Conservation (phyloP, 2,797 vertebrate genomes). For the Halcyon chelicuti region DNA sequence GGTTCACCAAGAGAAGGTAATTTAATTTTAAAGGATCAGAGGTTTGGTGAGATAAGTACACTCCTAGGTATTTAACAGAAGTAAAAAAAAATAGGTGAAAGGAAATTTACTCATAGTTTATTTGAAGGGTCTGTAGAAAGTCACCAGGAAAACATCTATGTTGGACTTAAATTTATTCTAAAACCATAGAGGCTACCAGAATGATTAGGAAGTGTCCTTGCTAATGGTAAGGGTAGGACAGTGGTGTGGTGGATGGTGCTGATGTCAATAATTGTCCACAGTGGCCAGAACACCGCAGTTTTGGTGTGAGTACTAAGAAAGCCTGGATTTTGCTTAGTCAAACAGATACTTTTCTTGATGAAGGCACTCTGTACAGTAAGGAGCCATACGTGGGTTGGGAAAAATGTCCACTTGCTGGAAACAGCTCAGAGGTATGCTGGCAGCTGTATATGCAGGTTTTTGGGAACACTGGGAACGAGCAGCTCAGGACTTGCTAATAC, state of each 20-base stretch:
- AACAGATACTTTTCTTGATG: not conserved
- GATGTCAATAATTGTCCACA: not conserved
- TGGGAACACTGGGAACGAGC: not conserved
- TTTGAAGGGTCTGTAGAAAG: not conserved
- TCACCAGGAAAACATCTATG: not conserved
- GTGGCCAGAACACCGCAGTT: not conserved
- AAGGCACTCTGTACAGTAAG: not conserved
- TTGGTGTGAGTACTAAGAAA: accelerated
- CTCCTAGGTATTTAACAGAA: not conserved
- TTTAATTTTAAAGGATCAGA: constrained; percentile 53
- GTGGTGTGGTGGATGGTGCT: accelerated
- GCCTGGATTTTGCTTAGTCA: not conserved
- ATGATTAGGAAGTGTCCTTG: not conserved
- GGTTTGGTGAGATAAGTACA: not conserved
- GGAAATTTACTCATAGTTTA: not conserved
- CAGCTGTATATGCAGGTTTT: not conserved
- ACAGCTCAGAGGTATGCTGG: not conserved
- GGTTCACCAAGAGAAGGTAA: not conserved
- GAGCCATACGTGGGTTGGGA: not conserved
- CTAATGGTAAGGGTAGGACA: not conserved
- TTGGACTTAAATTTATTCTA: not conserved
- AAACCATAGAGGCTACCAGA: not conserved
- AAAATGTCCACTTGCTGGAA: not conserved
- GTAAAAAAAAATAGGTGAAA: not conserved
- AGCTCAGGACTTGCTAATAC: not conserved